A percentile compares a stretch with the other conserved stretches of the same genome.
Evolutionary conservation across 2,113 vertebrate species (phyloP).

Genomic region (Macaca nemestrina): DNA sequence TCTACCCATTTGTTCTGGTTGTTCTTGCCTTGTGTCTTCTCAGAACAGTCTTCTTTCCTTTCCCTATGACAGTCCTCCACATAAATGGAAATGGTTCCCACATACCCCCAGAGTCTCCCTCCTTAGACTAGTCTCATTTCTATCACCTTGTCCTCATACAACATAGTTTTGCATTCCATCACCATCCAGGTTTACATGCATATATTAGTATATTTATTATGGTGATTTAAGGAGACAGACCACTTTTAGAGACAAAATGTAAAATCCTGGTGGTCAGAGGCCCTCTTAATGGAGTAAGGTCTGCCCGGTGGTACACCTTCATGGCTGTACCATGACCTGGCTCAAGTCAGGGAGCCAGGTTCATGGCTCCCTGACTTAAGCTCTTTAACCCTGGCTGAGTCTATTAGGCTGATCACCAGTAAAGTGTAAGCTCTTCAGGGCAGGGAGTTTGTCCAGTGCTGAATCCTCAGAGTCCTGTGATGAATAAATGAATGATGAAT

Average conservation of each 20-base stretch:
- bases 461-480: neutral
- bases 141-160: neutral
- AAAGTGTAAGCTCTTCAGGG: neutral
- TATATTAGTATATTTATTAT: neutral
- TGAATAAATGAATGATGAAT: neutral
- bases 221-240: neutral
- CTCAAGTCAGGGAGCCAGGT: too few species aligned
- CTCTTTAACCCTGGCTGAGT: neutral
- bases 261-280: neutral
- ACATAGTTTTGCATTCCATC: neutral
- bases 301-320: neutral
- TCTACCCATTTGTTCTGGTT: neutral
- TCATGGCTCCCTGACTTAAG: neutral
- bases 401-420: neutral
- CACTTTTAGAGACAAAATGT: neutral
- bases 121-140: neutral
- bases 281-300: neutral
- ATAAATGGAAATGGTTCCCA: neutral
- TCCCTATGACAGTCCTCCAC: neutral
- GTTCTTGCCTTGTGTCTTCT: neutral
- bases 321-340: too few species aligned
- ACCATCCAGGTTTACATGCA: neutral
- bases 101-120: neutral
- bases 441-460: neutral
- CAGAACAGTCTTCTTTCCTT: neutral